Evolutionary conservation across 2,113 vertebrate genomes (phyloP), one percentile per base, ranked within the genome.

Genomic region (Piaya cayana): DNA sequence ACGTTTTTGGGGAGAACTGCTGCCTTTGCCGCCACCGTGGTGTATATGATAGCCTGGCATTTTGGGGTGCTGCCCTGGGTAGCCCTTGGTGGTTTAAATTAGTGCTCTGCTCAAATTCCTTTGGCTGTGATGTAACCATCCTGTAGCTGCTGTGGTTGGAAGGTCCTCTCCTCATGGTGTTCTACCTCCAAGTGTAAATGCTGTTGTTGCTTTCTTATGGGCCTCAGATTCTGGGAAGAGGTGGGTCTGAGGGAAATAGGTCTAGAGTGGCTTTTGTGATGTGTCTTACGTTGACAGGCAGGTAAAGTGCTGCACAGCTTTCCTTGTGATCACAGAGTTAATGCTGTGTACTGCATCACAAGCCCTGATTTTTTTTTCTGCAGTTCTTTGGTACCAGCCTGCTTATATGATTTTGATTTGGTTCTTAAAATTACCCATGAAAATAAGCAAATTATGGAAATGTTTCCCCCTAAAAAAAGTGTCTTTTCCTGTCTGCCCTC

Each of bases 261-360:
- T 39, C 39, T 7, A 1, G 19, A 21, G 27, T 6, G 32, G 11
- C n/a, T 34, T 42, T 68, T 10, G 49, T 25, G 68, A 14, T 42
- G 19, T 4, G 1, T 25, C 37, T 59, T 43, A 19, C n/a, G 0
- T 20, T 36, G 60, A 15, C 8, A 6, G 63, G 8, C 19, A n/a
- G 25, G n/a, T 11, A 0, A 39, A 13, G 64, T 32, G 15, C 47
- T 69, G 43, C 11, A 1, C 18, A 36, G 32, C 75, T 89, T 50
- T 4, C 0, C 37, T 53, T 10, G 18, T 68, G 62, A 17, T 45
- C 69, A 6, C 37, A 20, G 60, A 22, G 25, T 45, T 23, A 4
- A 4, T 1, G 2, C 32, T 5, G 9, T 78, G 47, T 72, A 43
- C 63, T 27, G 30, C 50, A 6, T 20, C 5, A 10, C 22, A 16